phyloP scores from a whole-genome alignment of 2,888 invertebrate species.

The Trichopoda pennipes region DNA sequence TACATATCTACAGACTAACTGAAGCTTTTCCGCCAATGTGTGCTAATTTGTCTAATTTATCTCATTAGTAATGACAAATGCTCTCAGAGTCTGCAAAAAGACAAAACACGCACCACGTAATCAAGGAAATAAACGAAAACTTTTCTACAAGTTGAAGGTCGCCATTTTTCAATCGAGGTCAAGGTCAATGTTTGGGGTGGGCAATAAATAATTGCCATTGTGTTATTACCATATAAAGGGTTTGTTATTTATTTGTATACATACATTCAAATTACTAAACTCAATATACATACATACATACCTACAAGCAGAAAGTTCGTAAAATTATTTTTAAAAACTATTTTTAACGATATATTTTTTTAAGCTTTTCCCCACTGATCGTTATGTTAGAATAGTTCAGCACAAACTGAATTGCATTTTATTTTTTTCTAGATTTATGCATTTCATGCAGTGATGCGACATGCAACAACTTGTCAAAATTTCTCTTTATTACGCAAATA shows the following conservation, averaged over 20 bases:
- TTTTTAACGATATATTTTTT: neutral
- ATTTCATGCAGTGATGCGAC: neutral
- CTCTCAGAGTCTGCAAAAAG: neutral
- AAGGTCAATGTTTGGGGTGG: slow-evolving; percentile 60
- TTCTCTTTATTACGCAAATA: neutral
- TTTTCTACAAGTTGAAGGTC: slow-evolving; percentile 58
- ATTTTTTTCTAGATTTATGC: neutral
- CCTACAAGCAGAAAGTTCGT: neutral
- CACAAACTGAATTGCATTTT: slow-evolving; percentile 52
- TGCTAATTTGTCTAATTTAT: no score
- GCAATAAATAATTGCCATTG: neutral
- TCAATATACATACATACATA: neutral
- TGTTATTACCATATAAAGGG: slow-evolving; percentile 38
- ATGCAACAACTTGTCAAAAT: neutral
- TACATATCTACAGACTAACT: no score
- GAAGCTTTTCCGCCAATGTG: no score
- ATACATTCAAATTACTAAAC: neutral
- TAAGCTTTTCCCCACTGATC: slow-evolving; percentile 24
- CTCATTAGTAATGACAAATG: no score
- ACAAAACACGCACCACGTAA: neutral
- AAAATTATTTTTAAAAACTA: slow-evolving; percentile 11
- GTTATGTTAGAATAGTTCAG: slow-evolving; percentile 56
- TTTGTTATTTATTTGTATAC: neutral
- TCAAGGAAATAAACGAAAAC: slow-evolving; percentile 27
- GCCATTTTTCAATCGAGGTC: slow-evolving; percentile 1